A percentile compares a stretch with the other conserved stretches of the same genome.
Conservation (phyloP, 2,113 vertebrate species). For the Electrona antarctica region DNA sequence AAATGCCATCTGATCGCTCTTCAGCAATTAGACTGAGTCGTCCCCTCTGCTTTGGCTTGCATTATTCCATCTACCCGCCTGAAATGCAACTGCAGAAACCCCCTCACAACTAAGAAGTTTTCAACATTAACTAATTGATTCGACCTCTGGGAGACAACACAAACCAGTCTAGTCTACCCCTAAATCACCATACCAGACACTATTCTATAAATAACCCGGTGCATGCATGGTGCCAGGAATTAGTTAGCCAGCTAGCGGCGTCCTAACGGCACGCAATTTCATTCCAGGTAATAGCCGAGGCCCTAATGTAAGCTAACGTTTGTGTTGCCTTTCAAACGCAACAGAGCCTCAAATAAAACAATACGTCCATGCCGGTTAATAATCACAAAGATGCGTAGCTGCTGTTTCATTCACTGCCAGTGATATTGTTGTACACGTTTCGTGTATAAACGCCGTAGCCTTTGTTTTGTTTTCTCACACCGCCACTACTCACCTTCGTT, state of each 20-base stretch:
- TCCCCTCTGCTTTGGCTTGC: constrained; percentile 1
- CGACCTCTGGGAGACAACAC: background rate
- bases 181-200: constrained; percentile 30
- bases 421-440: background rate
- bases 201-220: constrained; percentile 63
- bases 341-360: constrained; percentile 9
- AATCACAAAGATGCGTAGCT: no score
- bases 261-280: constrained; percentile 25
- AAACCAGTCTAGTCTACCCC: background rate
- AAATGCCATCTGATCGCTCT: background rate
- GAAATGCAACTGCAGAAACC: constrained; percentile 43
- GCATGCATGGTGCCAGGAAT: constrained; percentile 32
- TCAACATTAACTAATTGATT: background rate
- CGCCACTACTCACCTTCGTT: constrained; percentile 86
- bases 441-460: background rate
- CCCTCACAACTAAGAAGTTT: background rate
- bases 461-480: constrained; percentile 67
- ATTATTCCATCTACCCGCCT: constrained; percentile 60
- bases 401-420: no score
- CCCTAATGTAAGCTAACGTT: constrained; percentile 56
- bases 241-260: constrained; percentile 44
- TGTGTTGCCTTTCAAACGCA: constrained; percentile 46
- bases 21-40: background rate
- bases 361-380: background rate
- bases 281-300: constrained; percentile 65